Percentiles rank a stretch among this genome's conserved stretches.
These are phyloP conservation scores for Steromphala cineraria DNA, from an alignment of 2,888 invertebrate genomes.

Conservation along the genomic window DNA sequence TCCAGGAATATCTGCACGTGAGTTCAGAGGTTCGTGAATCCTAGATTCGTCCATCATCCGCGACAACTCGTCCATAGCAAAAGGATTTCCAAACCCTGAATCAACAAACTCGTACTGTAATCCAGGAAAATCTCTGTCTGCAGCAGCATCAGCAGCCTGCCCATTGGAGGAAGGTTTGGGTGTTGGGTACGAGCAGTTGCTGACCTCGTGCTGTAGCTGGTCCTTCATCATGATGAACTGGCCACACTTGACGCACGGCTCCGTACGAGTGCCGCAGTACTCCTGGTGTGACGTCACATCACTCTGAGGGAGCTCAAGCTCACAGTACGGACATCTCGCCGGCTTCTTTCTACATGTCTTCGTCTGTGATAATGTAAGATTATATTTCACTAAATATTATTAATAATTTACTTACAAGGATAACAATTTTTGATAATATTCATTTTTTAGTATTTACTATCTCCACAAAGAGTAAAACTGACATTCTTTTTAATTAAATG, in stretches of 20 bases:
- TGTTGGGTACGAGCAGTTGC: constrained; percentile 58
- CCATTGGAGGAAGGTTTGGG: constrained; percentile 30
- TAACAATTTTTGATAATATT: too few species aligned
- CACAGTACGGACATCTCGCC: constrained; percentile 82
- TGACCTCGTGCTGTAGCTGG: constrained; percentile 81
- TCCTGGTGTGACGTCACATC: constrained; percentile 81
- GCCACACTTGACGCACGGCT: constrained; percentile 82
- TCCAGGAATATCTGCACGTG: not conserved
- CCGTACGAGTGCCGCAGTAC: constrained; percentile 84
- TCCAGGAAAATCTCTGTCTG: not conserved
- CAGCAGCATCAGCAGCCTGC: not conserved
- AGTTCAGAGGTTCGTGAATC: not conserved
- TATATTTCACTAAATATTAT: too few species aligned
- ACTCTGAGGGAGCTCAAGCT: constrained; percentile 80
- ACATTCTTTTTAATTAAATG: too few species aligned
- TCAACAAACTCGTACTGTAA: constrained; percentile 1
- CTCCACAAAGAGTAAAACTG: too few species aligned
- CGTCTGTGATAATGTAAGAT: constrained; percentile 70
- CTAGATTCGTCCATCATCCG: constrained; percentile 33
- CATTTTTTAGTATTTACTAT: too few species aligned
- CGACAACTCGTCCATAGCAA: constrained; percentile 43
- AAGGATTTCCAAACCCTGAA: constrained; percentile 29
- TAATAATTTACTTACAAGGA: too few species aligned
- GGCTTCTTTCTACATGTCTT: constrained; percentile 79
- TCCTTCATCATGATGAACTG: constrained; percentile 85